phyloP scores from a whole-genome alignment of 2,113 vertebrate genomes.

The Amphilophus citrinellus region DNA sequence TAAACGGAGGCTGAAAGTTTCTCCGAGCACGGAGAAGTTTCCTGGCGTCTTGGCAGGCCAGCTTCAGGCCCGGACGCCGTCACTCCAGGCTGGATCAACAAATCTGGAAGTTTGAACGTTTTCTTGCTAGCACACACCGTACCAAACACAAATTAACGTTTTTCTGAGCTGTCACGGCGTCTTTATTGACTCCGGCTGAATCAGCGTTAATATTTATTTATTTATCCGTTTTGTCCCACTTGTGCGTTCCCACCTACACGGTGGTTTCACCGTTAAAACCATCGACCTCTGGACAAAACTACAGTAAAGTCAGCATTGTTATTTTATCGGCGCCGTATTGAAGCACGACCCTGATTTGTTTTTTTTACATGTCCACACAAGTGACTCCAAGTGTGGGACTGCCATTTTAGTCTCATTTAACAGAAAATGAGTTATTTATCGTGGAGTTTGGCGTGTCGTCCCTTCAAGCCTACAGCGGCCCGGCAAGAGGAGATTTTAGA shows the following conservation, averaged over 20 bases:
- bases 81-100: background rate
- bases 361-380: background rate
- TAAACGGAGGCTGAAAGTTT: conserved; percentile 17
- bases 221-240: background rate
- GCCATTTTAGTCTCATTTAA: background rate
- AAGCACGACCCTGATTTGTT: background rate
- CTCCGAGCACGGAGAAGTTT: conserved; percentile 36
- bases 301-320: background rate
- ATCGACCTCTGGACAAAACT: background rate
- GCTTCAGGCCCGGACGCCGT: conserved; percentile 42
- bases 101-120: background rate
- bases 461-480: background rate
- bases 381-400: background rate
- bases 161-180: accelerated
- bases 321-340: background rate
- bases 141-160: accelerated
- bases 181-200: background rate
- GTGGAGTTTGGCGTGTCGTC: background rate
- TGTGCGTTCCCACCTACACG: background rate
- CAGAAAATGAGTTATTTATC: background rate
- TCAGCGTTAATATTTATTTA: background rate
- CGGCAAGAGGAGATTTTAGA: accelerated
- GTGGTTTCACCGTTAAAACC: background rate
- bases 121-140: accelerated
- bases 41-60: conserved; percentile 24